Conservation (phyloP, 2,113 vertebrate genomes). For the Diglossa brunneiventris region DNA sequence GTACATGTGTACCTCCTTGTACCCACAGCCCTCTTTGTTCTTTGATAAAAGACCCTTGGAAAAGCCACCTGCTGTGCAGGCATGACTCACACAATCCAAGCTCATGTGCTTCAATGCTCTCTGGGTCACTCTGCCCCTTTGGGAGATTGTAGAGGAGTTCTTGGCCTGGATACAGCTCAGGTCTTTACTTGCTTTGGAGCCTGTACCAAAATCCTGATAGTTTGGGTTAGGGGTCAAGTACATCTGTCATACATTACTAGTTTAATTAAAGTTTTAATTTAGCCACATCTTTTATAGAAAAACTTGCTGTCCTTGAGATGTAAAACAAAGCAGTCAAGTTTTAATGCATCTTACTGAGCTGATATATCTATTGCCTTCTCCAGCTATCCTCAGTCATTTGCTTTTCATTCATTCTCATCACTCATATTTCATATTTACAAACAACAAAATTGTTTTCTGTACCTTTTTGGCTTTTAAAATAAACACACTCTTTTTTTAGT, state of each 20-base stretch:
- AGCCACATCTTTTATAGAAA: neutral
- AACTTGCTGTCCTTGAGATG: neutral
- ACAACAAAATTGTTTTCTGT: neutral
- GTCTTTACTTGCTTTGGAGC: neutral
- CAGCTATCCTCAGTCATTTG: neutral
- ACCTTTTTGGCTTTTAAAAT: neutral
- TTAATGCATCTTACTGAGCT: neutral
- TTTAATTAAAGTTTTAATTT: neutral
- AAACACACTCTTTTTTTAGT: neutral
- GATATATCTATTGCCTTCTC: neutral
- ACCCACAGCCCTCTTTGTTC: neutral
- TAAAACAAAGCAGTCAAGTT: neutral
- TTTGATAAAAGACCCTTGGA: neutral
- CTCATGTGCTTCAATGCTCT: neutral
- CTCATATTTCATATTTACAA: neutral
- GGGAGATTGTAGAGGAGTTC: neutral
- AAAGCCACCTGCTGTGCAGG: neutral
- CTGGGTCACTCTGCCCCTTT: neutral
- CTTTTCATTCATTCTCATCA: neutral
- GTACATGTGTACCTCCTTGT: neutral
- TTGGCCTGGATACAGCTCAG: neutral
- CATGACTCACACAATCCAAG: too few species aligned
- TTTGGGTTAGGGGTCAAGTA: neutral
- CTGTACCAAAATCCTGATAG: neutral
- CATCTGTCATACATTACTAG: neutral